phyloP scores from a whole-genome alignment of 2,113 vertebrate species.

The Sander lucioperca region DNA sequence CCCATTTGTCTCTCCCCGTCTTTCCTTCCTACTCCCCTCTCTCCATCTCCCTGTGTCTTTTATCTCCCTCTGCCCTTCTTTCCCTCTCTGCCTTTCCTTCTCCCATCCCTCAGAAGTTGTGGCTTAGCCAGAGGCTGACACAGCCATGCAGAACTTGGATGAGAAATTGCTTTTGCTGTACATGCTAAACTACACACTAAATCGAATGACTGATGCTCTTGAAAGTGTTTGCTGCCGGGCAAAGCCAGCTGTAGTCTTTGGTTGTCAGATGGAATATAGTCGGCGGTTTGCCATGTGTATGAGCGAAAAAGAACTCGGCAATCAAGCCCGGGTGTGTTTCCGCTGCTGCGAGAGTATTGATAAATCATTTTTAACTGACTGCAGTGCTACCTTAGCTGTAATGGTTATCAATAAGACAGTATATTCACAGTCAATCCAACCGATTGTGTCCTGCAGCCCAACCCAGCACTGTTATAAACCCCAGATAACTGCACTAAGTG shows the following conservation, averaged over 20 bases:
- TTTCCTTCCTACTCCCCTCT: slow-evolving; percentile 14
- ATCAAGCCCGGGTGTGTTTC: slow-evolving; percentile 61
- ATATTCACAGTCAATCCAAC: slow-evolving; percentile 72
- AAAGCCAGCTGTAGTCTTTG: slow-evolving; percentile 65
- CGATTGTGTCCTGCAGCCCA: slow-evolving; percentile 64
- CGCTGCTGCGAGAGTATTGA: slow-evolving; percentile 69
- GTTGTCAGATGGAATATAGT: slow-evolving; percentile 68
- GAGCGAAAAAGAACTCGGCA: slow-evolving; percentile 53
- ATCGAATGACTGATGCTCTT: slow-evolving; percentile 72
- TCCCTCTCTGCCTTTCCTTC: slow-evolving; percentile 49
- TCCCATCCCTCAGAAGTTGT: slow-evolving; percentile 68
- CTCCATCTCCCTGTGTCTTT: slow-evolving; percentile 30
- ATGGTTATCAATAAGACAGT: slow-evolving; percentile 77
- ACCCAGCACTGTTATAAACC: slow-evolving; percentile 43
- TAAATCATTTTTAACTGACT: slow-evolving; percentile 81
- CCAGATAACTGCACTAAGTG: slow-evolving; percentile 29
- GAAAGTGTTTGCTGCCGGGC: slow-evolving; percentile 71
- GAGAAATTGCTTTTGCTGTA: slow-evolving; percentile 76
- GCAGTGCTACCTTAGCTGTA: slow-evolving; percentile 71
- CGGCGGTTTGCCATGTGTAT: slow-evolving; percentile 46
- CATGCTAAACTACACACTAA: slow-evolving; percentile 73
- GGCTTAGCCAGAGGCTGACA: slow-evolving; percentile 74
- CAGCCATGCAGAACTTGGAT: slow-evolving; percentile 70
- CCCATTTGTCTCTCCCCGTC: slow-evolving; percentile 65
- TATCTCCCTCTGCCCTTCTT: slow-evolving; percentile 44